Base-by-base conservation (phyloP, 2,797 vertebrate genomes). In the Adelosebastes latens region DNA sequence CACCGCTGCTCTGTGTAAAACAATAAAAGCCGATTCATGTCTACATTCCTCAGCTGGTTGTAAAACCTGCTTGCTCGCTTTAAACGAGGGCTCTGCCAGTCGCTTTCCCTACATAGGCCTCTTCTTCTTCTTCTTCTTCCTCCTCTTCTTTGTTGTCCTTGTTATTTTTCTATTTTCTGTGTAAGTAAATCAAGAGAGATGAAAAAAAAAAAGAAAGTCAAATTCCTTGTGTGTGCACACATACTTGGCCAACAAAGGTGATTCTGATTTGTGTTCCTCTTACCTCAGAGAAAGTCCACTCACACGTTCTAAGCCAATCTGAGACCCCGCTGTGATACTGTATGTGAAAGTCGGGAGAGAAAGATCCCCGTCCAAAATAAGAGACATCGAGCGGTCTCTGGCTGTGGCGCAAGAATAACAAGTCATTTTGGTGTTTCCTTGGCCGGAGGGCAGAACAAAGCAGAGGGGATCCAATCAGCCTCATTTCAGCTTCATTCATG, bases 341-440 rank as follows among this genome's bases (percentile, higher is more conserved):
- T 49, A 82, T 72, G 59, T 86, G 74, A 84, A 76, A 31, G 72
- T 74, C 3, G 25, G 63, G 71, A 68, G 67, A 39, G 79, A 77
- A 58, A 32, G 64, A 61, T 65, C 59, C 56, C 87, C 72, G 55
- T 90, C 91, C 86, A 90, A 90, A 92, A 88, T 86, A 79, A 81
- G 72, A 76, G 84, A 90, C 86, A 83, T 55, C 32, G 82, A 92
- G 88, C 34, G 73, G 77, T 82, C 87, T 89, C 86, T 94, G 93
- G 92, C 92, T 25, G 59, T 4, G 34, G 72, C 32, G 36, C 93
- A 94, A 94, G 72, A 92, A 93, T 85, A 95, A 94, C 93, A 94
- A 90, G 83, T 94, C 78, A 88, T 93, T 93, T 87, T 84, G 89
- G 91, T 90, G 92, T 95, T 95, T 94, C 92, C 93, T 93, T 87